Evolutionary conservation across 2,113 vertebrate species (phyloP).

Genomic region (Periophthalmus modestus): DNA sequence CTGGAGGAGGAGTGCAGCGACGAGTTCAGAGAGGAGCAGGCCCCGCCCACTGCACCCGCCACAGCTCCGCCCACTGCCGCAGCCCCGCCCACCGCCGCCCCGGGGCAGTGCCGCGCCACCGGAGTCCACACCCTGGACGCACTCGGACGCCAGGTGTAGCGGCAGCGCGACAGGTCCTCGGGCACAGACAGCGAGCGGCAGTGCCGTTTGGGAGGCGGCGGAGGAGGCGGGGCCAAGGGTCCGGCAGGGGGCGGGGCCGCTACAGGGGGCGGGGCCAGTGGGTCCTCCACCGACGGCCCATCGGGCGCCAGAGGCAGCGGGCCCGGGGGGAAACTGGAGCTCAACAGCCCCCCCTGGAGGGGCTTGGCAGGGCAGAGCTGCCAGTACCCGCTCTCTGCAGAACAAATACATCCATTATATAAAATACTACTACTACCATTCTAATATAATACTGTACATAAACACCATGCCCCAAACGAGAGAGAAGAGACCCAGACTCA

Average conservation of each 20-base stretch:
- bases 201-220: constrained; percentile 87
- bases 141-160: constrained; percentile 87
- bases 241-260: constrained; percentile 41
- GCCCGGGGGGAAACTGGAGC: constrained; percentile 76
- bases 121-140: constrained; percentile 92
- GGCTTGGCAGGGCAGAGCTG: constrained; percentile 76
- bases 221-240: constrained; percentile 75
- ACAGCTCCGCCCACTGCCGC: constrained; percentile 68
- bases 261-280: constrained; percentile 61
- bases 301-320: constrained; percentile 73
- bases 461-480: background rate
- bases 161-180: constrained; percentile 82
- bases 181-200: constrained; percentile 90
- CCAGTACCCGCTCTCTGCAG: constrained; percentile 81
- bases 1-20: constrained; percentile 85
- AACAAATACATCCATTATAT: too few relatives aligned
- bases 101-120: constrained; percentile 83
- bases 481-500: constrained; percentile 45
- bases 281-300: constrained; percentile 75
- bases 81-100: constrained; percentile 49
- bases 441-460: too few relatives aligned
- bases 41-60: constrained; percentile 76
- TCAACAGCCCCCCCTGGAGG: constrained; percentile 77
- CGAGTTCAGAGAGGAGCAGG: constrained; percentile 82
- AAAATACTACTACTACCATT: too few relatives aligned